Base-by-base conservation (phyloP, 2,113 vertebrate genomes). In the Nettapus auritus region DNA sequence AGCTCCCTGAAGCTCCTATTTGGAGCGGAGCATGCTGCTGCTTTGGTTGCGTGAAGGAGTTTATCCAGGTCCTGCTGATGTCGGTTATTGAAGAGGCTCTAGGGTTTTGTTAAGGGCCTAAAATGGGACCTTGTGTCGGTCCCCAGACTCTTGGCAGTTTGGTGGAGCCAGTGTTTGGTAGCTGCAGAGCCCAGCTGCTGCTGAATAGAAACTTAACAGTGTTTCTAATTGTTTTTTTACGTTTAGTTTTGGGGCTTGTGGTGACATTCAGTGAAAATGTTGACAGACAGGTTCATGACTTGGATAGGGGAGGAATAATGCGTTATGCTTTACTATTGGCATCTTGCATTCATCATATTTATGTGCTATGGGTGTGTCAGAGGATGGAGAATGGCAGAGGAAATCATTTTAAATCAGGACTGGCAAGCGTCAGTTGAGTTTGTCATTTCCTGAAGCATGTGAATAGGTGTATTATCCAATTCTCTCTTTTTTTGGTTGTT, bases 351-450 rank as follows among this genome's bases (percentile, higher is more conserved):
- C 14, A 2, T 63, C 9, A 23, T 81, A 48, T 93, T 83, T 86
- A 26, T 91, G n/a, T 86, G 56, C 53, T 59, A 5, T 59, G 63
- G 25, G 1, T 67, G 40, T 70, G 33, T 46, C 59, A 53, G 26
- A 46, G 50, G 62, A 66, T 55, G 67, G 50, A 16, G 90, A 81
- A 66, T 36, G 40, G 55, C 34, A 77, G 67, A 64, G 6, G 57
- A 71, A 83, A 82, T 87, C n/a, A 81, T 84, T 62, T 91, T 91
- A 90, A 95, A 91, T 90, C 83, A 89, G 69, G 82, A 71, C 74
- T 52, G n/a, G 69, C 25, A 69, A 77, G 75, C 42, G 33, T 75
- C 80, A 94, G 26, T 68, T 90, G 79, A 89, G 62, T 57, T 89
- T 31, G 84, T 89, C 6, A 79, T 95, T 96, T 96, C 73, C 87